Evolutionary conservation across 92 coral and sea anemone species (phyloP).

Genomic region (Epizoanthus ramosus): DNA sequence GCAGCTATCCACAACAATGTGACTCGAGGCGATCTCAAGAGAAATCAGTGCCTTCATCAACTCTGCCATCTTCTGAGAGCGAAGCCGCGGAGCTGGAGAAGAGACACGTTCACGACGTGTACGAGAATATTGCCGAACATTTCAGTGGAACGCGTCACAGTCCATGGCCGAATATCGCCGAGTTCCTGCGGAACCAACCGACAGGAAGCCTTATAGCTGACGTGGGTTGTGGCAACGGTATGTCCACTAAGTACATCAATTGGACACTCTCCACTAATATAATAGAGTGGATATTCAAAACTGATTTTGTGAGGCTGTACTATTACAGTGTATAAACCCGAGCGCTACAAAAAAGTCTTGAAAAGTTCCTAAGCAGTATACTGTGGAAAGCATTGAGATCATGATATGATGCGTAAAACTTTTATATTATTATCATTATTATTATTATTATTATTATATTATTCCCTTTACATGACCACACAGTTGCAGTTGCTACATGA

Average conservation of each 20-base stretch:
- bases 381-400: too few species aligned
- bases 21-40: slow-evolving; percentile 71
- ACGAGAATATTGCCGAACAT: slow-evolving; percentile 93
- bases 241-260: not conserved
- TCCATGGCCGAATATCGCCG: slow-evolving; percentile 96
- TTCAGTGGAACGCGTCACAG: slow-evolving; percentile 99
- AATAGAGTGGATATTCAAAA: too few species aligned
- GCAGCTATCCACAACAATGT: slow-evolving; percentile 70
- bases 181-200: slow-evolving; percentile 75
- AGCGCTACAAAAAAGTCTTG: too few species aligned
- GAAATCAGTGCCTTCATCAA: slow-evolving; percentile 30
- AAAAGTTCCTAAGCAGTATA: too few species aligned
- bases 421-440: too few species aligned
- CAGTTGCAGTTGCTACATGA: too few species aligned
- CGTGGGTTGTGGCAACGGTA: slow-evolving; percentile 98
- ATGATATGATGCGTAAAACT: too few species aligned
- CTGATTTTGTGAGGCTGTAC: too few species aligned
- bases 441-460: too few species aligned
- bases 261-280: too few species aligned
- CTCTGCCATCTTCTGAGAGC: slow-evolving; percentile 69
- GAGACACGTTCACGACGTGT: slow-evolving; percentile 87
- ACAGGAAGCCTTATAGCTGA: slow-evolving; percentile 90
- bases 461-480: too few species aligned
- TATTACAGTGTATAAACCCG: too few species aligned
- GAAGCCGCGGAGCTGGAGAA: slow-evolving; percentile 86